Conservation (phyloP, 2,113 vertebrate species). For the Phylloscopus whistleri region DNA sequence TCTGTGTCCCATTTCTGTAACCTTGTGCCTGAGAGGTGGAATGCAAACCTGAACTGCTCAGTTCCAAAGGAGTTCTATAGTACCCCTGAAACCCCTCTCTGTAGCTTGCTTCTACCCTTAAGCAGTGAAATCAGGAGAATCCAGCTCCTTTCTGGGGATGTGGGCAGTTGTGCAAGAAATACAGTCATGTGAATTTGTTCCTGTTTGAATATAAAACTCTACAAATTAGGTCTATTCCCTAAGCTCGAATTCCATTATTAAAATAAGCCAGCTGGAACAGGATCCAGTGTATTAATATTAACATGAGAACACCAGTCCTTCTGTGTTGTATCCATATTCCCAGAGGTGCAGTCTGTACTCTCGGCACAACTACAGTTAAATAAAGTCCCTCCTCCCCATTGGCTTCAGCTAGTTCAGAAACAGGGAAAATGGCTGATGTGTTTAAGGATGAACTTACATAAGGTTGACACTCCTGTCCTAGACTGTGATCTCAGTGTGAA, state of each 20-base stretch:
- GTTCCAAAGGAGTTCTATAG: not conserved
- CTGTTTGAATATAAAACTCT: not conserved
- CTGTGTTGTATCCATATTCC: not conserved
- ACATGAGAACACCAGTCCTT: conserved; percentile 32
- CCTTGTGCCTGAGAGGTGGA: not conserved
- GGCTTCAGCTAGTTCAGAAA: not conserved
- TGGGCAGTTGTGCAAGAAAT: not conserved
- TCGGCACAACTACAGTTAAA: not conserved
- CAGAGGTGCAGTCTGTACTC: not conserved
- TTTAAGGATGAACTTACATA: not conserved
- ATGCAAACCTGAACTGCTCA: not conserved
- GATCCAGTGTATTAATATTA: conserved; percentile 24
- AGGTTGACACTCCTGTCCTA: not conserved
- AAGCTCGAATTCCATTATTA: conserved; percentile 32
- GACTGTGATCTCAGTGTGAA: not conserved
- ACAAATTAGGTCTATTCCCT: conserved; percentile 3
- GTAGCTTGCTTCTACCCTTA: not conserved
- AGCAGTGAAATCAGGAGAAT: not conserved
- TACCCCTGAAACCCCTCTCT: not conserved
- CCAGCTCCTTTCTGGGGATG: not conserved
- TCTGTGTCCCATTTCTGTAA: not conserved
- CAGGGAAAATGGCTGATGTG: not conserved
- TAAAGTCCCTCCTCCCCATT: not conserved
- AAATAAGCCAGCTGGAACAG: conserved; percentile 29
- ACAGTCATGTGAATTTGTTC: not conserved